These are phyloP conservation scores for Parambassis ranga DNA, from an alignment of 2,797 vertebrate genomes.

Conservation along the genomic window DNA sequence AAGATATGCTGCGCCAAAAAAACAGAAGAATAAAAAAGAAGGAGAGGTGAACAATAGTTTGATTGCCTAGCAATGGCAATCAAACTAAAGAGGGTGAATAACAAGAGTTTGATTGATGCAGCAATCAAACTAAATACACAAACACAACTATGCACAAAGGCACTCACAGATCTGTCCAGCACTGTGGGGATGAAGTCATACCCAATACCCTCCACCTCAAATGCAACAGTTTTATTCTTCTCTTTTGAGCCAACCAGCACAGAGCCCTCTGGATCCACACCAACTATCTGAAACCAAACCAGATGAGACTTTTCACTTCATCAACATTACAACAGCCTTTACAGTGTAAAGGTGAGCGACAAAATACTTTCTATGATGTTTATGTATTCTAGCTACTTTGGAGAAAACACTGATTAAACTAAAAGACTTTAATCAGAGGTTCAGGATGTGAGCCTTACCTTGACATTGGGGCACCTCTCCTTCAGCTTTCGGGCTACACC, in stretches of 20 bases:
- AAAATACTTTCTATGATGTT: too few relatives aligned
- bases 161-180: slow-evolving; percentile 54
- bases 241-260: slow-evolving; percentile 82
- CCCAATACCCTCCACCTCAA: slow-evolving; percentile 79
- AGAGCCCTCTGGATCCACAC: slow-evolving; percentile 90
- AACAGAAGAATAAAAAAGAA: too few relatives aligned
- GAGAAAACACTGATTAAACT: too few relatives aligned
- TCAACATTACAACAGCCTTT: too few relatives aligned
- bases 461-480: slow-evolving; percentile 87
- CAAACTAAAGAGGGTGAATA: too few relatives aligned
- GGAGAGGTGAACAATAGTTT: too few relatives aligned
- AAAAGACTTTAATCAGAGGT: too few relatives aligned
- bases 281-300: slow-evolving; percentile 80
- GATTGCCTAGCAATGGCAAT: too few relatives aligned
- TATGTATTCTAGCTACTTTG: neutral
- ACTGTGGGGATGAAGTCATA: slow-evolving; percentile 92
- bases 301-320: too few relatives aligned
- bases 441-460: slow-evolving; percentile 63
- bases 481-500: slow-evolving; percentile 91
- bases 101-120: too few relatives aligned
- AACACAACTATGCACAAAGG: neutral
- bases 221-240: slow-evolving; percentile 61
- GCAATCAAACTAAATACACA: neutral
- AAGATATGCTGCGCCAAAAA: too few relatives aligned
- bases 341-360: too few relatives aligned